phyloP scores from a whole-genome alignment of 2,888 invertebrate species.

The Aporophyla lueneburgensis region DNA sequence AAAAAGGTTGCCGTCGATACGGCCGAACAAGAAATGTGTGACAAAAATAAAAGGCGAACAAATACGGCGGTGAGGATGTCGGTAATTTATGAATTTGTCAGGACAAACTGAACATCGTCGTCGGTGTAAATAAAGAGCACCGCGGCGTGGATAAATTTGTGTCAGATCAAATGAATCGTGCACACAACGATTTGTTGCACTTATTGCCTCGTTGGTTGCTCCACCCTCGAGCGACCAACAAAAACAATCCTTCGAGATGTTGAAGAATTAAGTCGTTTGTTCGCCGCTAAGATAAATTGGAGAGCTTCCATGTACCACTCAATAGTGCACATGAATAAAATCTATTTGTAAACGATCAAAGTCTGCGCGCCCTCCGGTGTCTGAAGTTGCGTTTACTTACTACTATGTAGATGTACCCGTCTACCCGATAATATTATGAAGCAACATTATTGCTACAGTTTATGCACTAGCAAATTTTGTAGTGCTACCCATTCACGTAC shows the following conservation, averaged over 20 bases:
- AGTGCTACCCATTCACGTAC: slow-evolving; percentile 66
- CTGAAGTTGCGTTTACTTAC: slow-evolving; percentile 33
- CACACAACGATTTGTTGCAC: slow-evolving; percentile 85
- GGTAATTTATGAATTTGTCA: slow-evolving; percentile 91
- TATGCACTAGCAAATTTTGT: slow-evolving; percentile 54
- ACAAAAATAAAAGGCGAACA: slow-evolving; percentile 86
- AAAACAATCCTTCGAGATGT: slow-evolving; percentile 71
- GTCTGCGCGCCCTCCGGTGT: slow-evolving; percentile 33
- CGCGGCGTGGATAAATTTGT: slow-evolving; percentile 89
- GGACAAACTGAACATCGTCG: slow-evolving; percentile 88
- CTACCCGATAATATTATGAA: slow-evolving; percentile 17
- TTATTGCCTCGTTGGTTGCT: slow-evolving; percentile 76
- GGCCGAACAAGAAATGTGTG: slow-evolving; percentile 82
- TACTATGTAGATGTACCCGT: slow-evolving; percentile 8
- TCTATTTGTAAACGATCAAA: slow-evolving; percentile 63
- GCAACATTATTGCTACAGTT: slow-evolving; percentile 26
- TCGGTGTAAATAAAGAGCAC: slow-evolving; percentile 88
- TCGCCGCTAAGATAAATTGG: slow-evolving; percentile 73
- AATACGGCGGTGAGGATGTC: slow-evolving; percentile 87
- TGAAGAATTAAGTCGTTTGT: slow-evolving; percentile 77
- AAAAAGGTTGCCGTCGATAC: slow-evolving; percentile 85
- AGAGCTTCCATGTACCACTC: slow-evolving; percentile 65
- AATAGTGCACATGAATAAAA: slow-evolving; percentile 58
- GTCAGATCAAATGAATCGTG: slow-evolving; percentile 90
- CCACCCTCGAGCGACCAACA: slow-evolving; percentile 73